Base-by-base conservation (phyloP, 2,113 vertebrate genomes). In the Rhabdornis inornatus region DNA sequence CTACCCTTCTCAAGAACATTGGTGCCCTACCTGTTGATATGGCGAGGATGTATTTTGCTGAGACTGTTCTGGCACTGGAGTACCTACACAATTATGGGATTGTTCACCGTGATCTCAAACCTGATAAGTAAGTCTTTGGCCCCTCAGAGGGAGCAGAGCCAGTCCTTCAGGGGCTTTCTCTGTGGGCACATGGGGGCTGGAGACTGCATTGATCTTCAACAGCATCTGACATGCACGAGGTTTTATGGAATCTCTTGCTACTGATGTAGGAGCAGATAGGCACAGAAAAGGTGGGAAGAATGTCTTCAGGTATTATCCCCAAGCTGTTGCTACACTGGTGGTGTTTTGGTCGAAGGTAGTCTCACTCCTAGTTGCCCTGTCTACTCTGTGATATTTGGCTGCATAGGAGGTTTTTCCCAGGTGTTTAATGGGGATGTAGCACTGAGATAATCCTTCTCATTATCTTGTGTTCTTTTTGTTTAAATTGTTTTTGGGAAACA, bases 11-110 rank as follows among this genome's bases (percentile, higher is more conserved):
- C 93, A 99, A 99, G 98, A 99, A 99, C 89, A 99, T 99, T 4
- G 99, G 99, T 14, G 99, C 99, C 21, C 96, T 99, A 25, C 99
- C 99, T 1, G 99, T 99, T 44, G 99, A 99, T 63, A 99, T 99
- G 99, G 98, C 98, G 0, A 98, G 99, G 31, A 98, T 99, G 98
- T 99, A 99, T 98, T 99, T 99, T 93, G 99, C 99, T 0, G 99
- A 99, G 95, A 99, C 99, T 1, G 99, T 99, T 55, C 97, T 99
- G 39, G 99, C 99, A 0, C 91, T 99, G 95, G 99, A 99, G 74
- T 99, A 99, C 88, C 97, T 99, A 25, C 99, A 99, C 97, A 99
- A 99, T 94, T 99, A 99, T 7, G 99, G 99, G 95, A 99, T 99
- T 50, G 99, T 99, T n/a, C 99, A 99, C 97, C 97, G 99, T 65